A percentile compares a stretch with the other conserved stretches of the same genome.
Conservation (phyloP, 2,113 vertebrate genomes). For the Strix uralensis region DNA sequence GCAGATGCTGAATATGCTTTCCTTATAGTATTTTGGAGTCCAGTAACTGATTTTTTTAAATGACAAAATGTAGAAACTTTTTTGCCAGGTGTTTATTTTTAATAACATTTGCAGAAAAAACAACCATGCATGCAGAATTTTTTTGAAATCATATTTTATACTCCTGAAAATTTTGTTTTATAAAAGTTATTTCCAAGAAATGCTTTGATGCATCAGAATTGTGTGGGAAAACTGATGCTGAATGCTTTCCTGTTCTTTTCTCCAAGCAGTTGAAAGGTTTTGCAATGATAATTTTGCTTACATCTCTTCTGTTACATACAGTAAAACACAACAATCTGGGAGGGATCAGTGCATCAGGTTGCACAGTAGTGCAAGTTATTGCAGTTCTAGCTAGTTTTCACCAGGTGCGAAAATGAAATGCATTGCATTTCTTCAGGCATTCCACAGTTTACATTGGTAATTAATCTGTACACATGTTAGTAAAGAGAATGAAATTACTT, state of each 20-base stretch:
- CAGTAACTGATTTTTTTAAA: neutral
- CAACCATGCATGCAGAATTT: neutral
- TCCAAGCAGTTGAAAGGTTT: slow-evolving; percentile 10
- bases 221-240: neutral
- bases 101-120: neutral
- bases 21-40: neutral
- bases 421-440: slow-evolving; percentile 12
- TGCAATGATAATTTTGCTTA: slow-evolving; percentile 18
- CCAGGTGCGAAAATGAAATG: neutral
- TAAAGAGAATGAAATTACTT: slow-evolving; percentile 3
- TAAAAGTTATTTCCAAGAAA: neutral
- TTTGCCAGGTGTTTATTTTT: neutral
- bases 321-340: neutral
- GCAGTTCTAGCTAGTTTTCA: neutral
- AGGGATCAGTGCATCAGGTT: neutral
- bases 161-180: neutral
- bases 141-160: neutral
- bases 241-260: neutral
- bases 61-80: neutral
- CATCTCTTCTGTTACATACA: neutral
- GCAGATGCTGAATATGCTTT: neutral
- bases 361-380: neutral
- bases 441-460: slow-evolving; percentile 30
- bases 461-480: slow-evolving; percentile 29
- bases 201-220: neutral